Evolutionary conservation across 2,797 vertebrate genomes (phyloP).

Genomic region (Harpagifer antarcticus): DNA sequence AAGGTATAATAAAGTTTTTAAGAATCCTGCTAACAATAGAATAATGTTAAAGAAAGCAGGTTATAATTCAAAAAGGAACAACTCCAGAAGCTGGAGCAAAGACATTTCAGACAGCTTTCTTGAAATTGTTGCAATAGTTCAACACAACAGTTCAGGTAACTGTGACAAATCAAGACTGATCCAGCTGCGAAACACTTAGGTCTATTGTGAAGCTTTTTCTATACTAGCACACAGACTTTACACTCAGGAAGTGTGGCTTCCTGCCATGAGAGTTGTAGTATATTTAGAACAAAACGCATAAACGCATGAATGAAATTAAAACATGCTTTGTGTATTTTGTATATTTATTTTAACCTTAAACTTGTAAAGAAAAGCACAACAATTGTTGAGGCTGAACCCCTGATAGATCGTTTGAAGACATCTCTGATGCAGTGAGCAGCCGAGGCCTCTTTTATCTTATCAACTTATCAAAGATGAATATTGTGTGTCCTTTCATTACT

Average conservation of each 20-base stretch:
- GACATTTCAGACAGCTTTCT: background rate
- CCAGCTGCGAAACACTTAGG: background rate
- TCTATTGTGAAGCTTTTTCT: constrained; percentile 2
- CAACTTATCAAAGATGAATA: background rate
- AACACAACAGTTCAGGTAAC: background rate
- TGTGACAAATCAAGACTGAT: background rate
- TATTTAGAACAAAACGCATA: background rate
- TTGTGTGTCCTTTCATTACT: background rate
- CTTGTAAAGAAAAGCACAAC: background rate
- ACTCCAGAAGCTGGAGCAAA: background rate
- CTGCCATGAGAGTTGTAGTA: background rate
- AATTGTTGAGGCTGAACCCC: background rate
- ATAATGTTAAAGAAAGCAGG: background rate
- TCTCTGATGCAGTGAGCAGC: background rate
- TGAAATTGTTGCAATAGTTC: background rate
- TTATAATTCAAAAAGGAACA: background rate
- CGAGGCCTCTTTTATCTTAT: background rate
- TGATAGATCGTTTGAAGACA: background rate
- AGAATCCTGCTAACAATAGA: background rate
- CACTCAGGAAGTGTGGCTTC: background rate
- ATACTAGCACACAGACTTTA: background rate
- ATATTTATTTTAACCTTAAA: background rate
- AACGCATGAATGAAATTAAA: background rate
- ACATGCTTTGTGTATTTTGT: background rate
- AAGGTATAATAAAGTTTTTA: background rate